Percentiles rank a stretch among this genome's conserved stretches.
Conservation (phyloP, 1,140 invertebrate species). For the Eubasilissa regina region DNA sequence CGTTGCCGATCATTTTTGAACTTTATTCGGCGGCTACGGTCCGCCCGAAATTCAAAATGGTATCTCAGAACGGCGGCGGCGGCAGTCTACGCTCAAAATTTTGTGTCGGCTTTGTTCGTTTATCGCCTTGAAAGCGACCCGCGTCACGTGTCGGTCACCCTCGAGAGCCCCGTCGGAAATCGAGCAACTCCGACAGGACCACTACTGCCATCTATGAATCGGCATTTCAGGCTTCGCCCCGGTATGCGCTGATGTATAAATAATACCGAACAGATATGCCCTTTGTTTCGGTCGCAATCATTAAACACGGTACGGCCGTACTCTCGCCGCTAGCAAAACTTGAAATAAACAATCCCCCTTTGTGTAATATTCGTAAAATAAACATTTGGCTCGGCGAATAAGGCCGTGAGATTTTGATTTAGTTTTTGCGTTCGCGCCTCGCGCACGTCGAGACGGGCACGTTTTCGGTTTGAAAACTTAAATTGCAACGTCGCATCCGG, state of each 20-base stretch:
- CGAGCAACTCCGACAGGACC: not conserved
- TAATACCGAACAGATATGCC: not conserved
- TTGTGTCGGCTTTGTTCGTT: constrained; percentile 33
- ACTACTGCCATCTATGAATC: constrained; percentile 32
- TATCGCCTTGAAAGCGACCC: constrained; percentile 29
- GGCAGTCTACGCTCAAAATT: constrained; percentile 39
- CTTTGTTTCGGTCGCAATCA: not conserved
- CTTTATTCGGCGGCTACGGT: constrained; percentile 20
- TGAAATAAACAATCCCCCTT: not conserved
- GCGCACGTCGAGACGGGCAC: not conserved
- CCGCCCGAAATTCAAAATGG: constrained; percentile 34
- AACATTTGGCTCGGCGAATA: not conserved
- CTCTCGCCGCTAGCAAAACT: not conserved
- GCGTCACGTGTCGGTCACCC: constrained; percentile 20
- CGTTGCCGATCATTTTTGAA: constrained; percentile 37
- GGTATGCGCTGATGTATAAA: not conserved
- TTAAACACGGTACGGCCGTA: not conserved
- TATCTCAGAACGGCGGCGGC: constrained; percentile 7
- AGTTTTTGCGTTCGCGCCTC: not conserved
- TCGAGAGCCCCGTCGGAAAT: constrained; percentile 13
- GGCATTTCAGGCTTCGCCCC: constrained; percentile 24
- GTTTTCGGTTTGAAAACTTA: constrained; percentile 19
- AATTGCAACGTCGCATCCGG: constrained; percentile 38
- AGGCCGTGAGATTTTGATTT: constrained; percentile 1
- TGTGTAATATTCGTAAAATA: not conserved